Base-by-base conservation (phyloP, 2,797 vertebrate genomes). In the Leptoclinus maculatus region DNA sequence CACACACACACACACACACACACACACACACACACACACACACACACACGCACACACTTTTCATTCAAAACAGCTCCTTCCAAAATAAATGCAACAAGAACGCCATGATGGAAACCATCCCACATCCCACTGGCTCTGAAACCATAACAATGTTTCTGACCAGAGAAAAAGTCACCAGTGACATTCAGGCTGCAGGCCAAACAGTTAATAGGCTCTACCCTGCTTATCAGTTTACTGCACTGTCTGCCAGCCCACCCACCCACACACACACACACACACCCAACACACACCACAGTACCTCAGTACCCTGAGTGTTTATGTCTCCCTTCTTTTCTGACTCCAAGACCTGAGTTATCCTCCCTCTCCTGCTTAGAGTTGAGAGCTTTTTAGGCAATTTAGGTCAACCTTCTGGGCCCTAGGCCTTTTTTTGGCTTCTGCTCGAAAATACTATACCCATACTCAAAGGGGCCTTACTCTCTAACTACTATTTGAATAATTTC, bases 181-280 rank as follows among this genome's bases (percentile, higher is more conserved):
- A 70, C 71, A 86, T 79, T 87, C 72, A 86, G 74, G 84, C 86
- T 85, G 70, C 70, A 78, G 77, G 87, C 84, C 87, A 89, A 86
- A 80, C 62, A 71, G 71, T 80, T 87, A 89, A 91, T 86, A 85
- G 78, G 78, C 85, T 88, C 72, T 71, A 47, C 72, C 71, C 82
- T 84, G 62, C 86, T 89, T 91, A 91, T 90, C 82, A 82, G 84
- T 67, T 68, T 32, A 68, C 53, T 80, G 71, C 82, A 87, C 80
- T 71, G 66, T 84, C 79, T 84, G 68, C 63, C 72, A 69, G 51
- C 23, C 39, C 11, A 1, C 64, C 12, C 21, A 2, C 29, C 1
- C 19, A 7, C 32, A 23, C 76, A 66, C 53, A 43, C 74, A 60
- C 54, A 65, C 51, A 64, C 47, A 62, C 6, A 32, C 41, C 60